Conservation (phyloP, 2,797 vertebrate genomes). For the Sebastes matsubarae region DNA sequence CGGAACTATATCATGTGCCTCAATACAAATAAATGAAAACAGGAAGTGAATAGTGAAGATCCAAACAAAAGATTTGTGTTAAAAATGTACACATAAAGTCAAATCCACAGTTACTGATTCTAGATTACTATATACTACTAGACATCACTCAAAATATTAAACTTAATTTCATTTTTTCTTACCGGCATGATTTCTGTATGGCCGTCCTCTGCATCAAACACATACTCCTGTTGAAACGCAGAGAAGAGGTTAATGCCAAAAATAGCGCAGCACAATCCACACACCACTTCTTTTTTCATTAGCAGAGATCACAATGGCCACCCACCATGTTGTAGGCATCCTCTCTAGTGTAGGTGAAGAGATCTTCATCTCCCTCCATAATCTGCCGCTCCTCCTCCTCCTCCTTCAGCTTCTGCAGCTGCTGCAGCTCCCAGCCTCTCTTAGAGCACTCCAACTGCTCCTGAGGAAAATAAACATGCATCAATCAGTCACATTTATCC, state of each 20-base stretch:
- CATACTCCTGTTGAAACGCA: conserved; percentile 86
- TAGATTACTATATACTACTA: neutral
- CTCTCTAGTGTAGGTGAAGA: conserved; percentile 93
- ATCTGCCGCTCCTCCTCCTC: conserved; percentile 83
- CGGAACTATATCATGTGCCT: neutral
- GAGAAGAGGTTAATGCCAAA: conserved; percentile 18
- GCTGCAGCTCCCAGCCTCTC: conserved; percentile 88
- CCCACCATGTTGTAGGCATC: conserved; percentile 94
- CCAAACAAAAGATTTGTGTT: neutral
- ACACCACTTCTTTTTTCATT: neutral
- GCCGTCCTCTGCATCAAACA: conserved; percentile 91
- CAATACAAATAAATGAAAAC: neutral
- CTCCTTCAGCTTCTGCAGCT: conserved; percentile 85
- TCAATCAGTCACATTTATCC: neutral
- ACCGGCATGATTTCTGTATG: conserved; percentile 97
- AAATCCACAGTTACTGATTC: neutral
- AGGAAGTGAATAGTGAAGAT: neutral
- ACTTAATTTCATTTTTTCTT: conserved; percentile 52
- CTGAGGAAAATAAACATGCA: conserved; percentile 56
- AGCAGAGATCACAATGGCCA: neutral
- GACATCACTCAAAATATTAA: neutral
- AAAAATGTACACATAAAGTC: neutral
- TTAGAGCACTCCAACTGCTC: conserved; percentile 84
- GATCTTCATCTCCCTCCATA: conserved; percentile 88
- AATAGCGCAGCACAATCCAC: neutral